Evolutionary conservation across 2,113 vertebrate genomes (phyloP).

Genomic region (Aplodontia rufa): DNA sequence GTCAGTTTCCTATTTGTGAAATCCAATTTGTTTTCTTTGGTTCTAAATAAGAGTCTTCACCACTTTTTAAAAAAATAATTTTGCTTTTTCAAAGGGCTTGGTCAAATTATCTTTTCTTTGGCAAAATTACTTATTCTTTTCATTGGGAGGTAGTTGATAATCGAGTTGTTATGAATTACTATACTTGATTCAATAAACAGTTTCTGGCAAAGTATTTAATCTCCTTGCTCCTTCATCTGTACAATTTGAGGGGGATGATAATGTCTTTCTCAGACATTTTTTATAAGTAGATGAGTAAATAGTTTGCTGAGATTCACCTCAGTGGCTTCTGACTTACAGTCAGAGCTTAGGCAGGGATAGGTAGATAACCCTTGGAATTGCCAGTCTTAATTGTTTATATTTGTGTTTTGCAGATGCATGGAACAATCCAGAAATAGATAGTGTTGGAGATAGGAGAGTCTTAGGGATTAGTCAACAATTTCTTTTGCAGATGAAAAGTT

Average conservation of each 20-base stretch:
- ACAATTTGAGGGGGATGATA: background rate
- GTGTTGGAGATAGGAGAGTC: background rate
- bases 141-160: background rate
- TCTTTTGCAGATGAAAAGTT: background rate
- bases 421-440: background rate
- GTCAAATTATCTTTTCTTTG: background rate
- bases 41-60: background rate
- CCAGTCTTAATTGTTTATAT: background rate
- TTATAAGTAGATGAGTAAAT: constrained; percentile 1
- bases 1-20: background rate
- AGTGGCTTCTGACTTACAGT: background rate
- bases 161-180: background rate
- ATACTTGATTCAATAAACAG: background rate
- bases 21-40: constrained; percentile 11
- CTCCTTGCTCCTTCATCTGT: background rate
- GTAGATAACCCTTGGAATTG: background rate
- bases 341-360: background rate
- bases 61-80: background rate
- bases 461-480: background rate
- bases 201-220: background rate
- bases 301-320: background rate
- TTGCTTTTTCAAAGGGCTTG: background rate
- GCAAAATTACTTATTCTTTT: background rate
- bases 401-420: background rate
- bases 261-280: background rate